Evolutionary conservation across 2,797 vertebrate genomes (phyloP).

Genomic region (Sebastes kiyomatsui): DNA sequence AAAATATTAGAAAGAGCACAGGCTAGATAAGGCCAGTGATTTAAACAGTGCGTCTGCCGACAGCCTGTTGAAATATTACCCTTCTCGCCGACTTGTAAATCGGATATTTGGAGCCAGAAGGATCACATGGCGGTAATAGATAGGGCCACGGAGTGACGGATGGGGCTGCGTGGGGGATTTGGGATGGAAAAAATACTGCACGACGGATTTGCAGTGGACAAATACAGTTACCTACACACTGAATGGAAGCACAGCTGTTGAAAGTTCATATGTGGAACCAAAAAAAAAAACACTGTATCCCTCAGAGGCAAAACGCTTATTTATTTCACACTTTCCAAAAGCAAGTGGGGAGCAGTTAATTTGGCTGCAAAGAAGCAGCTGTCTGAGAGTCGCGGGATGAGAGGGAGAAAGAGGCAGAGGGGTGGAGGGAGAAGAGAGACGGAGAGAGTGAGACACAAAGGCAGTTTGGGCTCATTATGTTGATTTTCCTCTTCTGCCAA

Average conservation of each 20-base stretch:
- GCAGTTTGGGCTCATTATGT: constrained; percentile 82
- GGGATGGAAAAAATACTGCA: neutral
- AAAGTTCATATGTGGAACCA: constrained; percentile 14
- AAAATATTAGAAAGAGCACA: constrained; percentile 68
- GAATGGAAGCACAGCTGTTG: constrained; percentile 14
- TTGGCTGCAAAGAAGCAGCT: constrained; percentile 72
- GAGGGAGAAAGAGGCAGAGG: constrained; percentile 53
- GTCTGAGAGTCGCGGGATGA: constrained; percentile 64
- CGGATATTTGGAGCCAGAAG: constrained; percentile 59
- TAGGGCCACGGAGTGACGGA: constrained; percentile 37
- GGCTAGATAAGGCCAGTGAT: constrained; percentile 66
- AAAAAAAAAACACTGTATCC: constrained; percentile 23
- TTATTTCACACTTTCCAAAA: constrained; percentile 65
- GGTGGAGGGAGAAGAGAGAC: constrained; percentile 48
- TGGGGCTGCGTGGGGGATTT: constrained; percentile 16
- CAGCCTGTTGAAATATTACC: constrained; percentile 67
- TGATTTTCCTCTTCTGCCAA: constrained; percentile 73
- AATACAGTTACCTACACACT: constrained; percentile 11
- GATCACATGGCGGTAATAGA: constrained; percentile 52
- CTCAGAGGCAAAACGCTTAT: constrained; percentile 48
- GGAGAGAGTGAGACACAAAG: constrained; percentile 74
- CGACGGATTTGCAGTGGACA: constrained; percentile 12
- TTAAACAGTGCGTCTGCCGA: constrained; percentile 46
- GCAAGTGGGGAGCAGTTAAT: constrained; percentile 70
- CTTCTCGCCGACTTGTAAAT: constrained; percentile 61